Conservation (phyloP, 2,113 vertebrate species). For the Gymnogyps californianus region DNA sequence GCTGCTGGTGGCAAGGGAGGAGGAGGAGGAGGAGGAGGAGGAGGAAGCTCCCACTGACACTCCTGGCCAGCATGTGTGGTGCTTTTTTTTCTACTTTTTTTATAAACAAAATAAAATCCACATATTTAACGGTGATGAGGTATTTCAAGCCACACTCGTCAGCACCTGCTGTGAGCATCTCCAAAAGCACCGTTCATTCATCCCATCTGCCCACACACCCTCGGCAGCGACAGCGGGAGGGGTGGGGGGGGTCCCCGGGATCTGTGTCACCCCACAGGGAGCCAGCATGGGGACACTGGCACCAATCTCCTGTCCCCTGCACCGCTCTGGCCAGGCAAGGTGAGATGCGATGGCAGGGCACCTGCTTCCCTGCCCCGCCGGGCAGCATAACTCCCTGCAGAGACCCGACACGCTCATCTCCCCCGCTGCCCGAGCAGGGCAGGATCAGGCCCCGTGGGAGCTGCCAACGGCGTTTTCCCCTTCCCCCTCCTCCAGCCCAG, state of each 20-base stretch:
- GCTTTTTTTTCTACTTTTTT: not conserved
- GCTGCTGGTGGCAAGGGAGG: not conserved
- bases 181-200: not conserved
- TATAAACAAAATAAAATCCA: not conserved
- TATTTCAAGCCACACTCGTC: not conserved
- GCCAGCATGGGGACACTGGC: not conserved
- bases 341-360: not conserved
- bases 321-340: not conserved
- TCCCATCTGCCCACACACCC: not conserved
- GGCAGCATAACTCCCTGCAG: not conserved
- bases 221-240: not conserved
- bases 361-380: fast-evolving
- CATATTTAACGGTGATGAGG: not conserved
- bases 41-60: not conserved
- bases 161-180: not conserved
- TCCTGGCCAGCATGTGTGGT: not conserved
- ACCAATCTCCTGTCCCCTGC: not conserved
- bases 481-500: conserved; percentile 27
- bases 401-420: not conserved
- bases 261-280: not conserved
- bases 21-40: not conserved
- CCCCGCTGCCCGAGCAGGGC: not conserved
- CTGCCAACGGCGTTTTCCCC: not conserved
- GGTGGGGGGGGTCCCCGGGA: not conserved
- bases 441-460: not conserved